Base-by-base conservation (phyloP, 2,888 invertebrate genomes). In the Harmothoe impar region DNA sequence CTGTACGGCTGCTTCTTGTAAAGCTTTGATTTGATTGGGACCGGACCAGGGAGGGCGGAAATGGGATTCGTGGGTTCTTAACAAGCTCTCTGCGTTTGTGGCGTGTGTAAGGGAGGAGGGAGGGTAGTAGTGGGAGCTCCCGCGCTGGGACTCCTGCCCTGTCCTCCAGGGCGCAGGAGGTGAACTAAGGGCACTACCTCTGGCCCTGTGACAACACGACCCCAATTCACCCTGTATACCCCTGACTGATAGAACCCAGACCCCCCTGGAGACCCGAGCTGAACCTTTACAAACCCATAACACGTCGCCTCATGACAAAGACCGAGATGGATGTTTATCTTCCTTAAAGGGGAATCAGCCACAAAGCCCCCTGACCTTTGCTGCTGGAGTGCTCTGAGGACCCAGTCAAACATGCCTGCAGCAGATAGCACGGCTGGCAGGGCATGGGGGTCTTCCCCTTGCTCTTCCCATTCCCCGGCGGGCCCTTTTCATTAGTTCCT, bases 41-140 rank as follows among this genome's bases (percentile, higher is more conserved):
- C 62, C 3, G 43, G 62, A 62, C 12, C 62, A n/a, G 10, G n/a
- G 62, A 62, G 62, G 62, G 62, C n/a, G 62, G 62, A 62, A 62
- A 62, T 62, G 62, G n/a, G 62, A 62, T 62, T 62, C 62, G 62
- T 62, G 20, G 62, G 62, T 62, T 62, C 62, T 62, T 62, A 62
- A 62, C 62, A 62, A 62, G 23, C 23, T n/a, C 12, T n/a, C 12
- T 43, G 43, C 10, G 43, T 3, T 43, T 43, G 43, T 43, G 43
- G 10, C 10, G 43, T 43, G 43, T 43, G 43, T 43, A 10, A 10
- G 43, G 10, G 43, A 43, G 43, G 10, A 43, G 3, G 43, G 43
- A 43, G 10, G 43, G 43, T 10, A 10, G 43, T 43, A 43, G 43
- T 43, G 43, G 10, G 43, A 10, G 10, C 43, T 20, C 20, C 1